Conservation (phyloP, 2,113 vertebrate genomes). For the Isurus oxyrinchus region DNA sequence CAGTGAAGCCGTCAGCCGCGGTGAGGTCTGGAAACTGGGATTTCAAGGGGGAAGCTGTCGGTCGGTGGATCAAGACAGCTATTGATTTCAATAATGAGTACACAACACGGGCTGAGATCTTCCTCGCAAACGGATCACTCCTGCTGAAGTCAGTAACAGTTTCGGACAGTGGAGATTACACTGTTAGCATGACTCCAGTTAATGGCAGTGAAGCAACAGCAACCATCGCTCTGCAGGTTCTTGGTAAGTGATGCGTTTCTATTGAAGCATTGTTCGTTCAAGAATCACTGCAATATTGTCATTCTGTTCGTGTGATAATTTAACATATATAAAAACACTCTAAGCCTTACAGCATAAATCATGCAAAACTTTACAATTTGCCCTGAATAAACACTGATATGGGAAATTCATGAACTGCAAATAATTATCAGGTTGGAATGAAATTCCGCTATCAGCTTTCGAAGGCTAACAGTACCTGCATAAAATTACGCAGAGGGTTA, state of each 20-base stretch:
- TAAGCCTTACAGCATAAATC: neutral
- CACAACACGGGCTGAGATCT: neutral
- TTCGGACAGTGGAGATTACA: neutral
- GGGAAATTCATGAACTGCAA: neutral
- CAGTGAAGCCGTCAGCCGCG: neutral
- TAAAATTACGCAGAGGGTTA: neutral
- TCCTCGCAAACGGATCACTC: neutral
- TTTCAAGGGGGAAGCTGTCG: neutral
- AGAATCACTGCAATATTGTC: no score
- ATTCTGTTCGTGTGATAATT: neutral
- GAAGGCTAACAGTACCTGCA: neutral
- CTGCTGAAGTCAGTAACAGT: neutral
- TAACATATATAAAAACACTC: neutral
- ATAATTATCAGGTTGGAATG: neutral
- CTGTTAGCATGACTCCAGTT: neutral
- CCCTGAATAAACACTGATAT: neutral
- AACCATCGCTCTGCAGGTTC: neutral
- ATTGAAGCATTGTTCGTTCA: no score
- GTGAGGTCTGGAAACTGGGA: neutral
- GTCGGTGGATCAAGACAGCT: accelerated
- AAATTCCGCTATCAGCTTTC: neutral
- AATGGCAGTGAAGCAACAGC: neutral
- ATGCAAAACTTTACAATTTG: neutral
- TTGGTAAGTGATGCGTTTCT: neutral
- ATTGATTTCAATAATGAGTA: accelerated